Evolutionary conservation across 2,797 vertebrate species (phyloP).

Genomic region (Schizothorax lantsangensis): DNA sequence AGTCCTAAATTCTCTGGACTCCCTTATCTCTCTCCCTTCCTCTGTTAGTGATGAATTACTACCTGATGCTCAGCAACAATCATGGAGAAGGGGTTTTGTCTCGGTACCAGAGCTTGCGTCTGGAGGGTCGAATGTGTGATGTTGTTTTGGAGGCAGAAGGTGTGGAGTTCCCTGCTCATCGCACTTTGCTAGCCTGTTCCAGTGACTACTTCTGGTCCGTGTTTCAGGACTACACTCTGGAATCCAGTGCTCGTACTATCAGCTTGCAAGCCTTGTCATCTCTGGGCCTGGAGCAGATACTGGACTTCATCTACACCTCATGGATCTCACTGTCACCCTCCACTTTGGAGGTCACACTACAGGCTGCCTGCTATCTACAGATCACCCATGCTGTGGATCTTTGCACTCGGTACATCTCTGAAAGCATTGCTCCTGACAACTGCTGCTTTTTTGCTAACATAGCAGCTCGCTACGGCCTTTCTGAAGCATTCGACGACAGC

Average conservation of each 20-base stretch:
- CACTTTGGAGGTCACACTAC: slow-evolving; percentile 84
- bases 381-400: slow-evolving; percentile 86
- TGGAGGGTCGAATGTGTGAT: slow-evolving; percentile 88
- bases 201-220: slow-evolving; percentile 95
- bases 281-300: slow-evolving; percentile 82
- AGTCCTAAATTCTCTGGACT: not conserved
- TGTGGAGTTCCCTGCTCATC: slow-evolving; percentile 89
- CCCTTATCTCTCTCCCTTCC: not conserved
- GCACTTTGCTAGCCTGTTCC: slow-evolving; percentile 90
- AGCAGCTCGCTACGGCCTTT: slow-evolving; percentile 83
- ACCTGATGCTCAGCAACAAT: slow-evolving; percentile 89
- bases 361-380: slow-evolving; percentile 93
- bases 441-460: slow-evolving; percentile 91
- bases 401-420: slow-evolving; percentile 86
- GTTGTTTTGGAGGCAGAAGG: slow-evolving; percentile 87
- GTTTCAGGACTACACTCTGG: slow-evolving; percentile 89
- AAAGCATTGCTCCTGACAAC: slow-evolving; percentile 81
- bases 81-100: slow-evolving; percentile 84
- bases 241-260: slow-evolving; percentile 81
- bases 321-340: slow-evolving; percentile 87
- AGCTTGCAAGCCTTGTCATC: slow-evolving; percentile 84
- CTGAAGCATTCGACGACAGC: slow-evolving; percentile 74
- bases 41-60: slow-evolving; percentile 87
- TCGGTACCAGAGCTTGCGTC: slow-evolving; percentile 87
- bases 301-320: slow-evolving; percentile 96